phyloP scores from a whole-genome alignment of 1,140 invertebrate genomes.

The Apis cerana region DNA sequence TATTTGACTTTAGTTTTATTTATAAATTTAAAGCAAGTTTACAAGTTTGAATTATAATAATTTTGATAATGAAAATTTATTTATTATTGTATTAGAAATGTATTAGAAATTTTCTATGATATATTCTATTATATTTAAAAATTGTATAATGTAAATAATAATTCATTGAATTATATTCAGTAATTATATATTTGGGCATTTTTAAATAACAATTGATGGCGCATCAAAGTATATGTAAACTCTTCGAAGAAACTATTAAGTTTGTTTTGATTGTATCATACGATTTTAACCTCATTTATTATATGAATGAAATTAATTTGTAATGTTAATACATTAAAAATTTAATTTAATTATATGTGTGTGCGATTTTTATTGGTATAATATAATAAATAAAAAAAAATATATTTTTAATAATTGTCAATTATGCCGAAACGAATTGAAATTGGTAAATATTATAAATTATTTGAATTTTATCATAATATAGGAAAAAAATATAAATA shows the following conservation, averaged over 20 bases:
- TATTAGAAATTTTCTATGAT: not conserved
- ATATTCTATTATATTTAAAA: not conserved
- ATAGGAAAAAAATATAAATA: not conserved
- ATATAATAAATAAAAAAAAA: not conserved
- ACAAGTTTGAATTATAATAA: too few species aligned
- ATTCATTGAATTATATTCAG: not conserved
- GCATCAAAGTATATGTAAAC: not conserved
- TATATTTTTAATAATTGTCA: not conserved
- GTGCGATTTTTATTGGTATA: not conserved
- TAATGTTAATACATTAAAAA: not conserved
- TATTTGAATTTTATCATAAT: not conserved
- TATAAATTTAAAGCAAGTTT: too few species aligned
- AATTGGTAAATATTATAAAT: constrained; percentile 61
- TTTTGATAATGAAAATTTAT: not conserved
- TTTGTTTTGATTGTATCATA: not conserved
- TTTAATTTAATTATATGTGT: not conserved
- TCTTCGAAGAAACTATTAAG: not conserved
- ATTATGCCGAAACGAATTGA: constrained; percentile 67
- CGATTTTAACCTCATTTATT: not conserved
- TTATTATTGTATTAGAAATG: not conserved
- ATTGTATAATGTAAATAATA: not conserved
- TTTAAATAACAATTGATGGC: not conserved
- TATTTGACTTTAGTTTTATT: too few species aligned
- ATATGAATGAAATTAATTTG: not conserved
- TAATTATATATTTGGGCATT: not conserved